A percentile compares a stretch with the other conserved stretches of the same genome.
These are phyloP conservation scores for Anthopleura xanthogrammica DNA, from an alignment of 92 coral and sea anemone species.

Conservation along the genomic window DNA sequence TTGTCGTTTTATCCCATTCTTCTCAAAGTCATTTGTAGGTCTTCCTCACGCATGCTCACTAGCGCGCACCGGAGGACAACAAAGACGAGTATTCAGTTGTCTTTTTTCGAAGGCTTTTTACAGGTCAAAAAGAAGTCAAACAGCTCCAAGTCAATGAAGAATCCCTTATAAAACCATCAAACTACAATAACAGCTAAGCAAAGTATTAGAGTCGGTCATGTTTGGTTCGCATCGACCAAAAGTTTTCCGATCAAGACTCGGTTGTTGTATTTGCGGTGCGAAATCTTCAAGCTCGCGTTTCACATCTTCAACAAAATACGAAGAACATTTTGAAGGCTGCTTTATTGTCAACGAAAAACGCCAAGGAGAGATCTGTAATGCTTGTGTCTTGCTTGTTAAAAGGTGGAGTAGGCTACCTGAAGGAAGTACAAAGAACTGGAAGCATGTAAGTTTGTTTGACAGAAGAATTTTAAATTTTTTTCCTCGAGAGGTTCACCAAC, in stretches of 20 bases:
- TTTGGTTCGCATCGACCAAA: constrained; percentile 92
- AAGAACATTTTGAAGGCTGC: constrained; percentile 83
- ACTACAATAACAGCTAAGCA: constrained; percentile 1
- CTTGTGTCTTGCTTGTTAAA: constrained; percentile 94
- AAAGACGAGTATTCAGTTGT: constrained; percentile 7
- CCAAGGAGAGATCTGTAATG: constrained; percentile 94
- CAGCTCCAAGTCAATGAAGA: constrained; percentile 8
- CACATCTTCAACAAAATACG: constrained; percentile 92
- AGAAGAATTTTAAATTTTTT: background rate
- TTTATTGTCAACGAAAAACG: constrained; percentile 76
- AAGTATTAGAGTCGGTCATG: constrained; percentile 41
- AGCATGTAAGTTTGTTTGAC: constrained; percentile 73
- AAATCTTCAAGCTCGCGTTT: constrained; percentile 98
- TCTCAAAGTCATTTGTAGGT: background rate
- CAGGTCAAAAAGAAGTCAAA: constrained; percentile 15
- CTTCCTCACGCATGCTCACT: constrained; percentile 28
- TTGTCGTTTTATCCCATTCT: background rate
- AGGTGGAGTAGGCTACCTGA: constrained; percentile 94
- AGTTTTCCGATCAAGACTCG: constrained; percentile 89
- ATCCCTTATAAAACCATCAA: background rate
- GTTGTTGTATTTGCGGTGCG: constrained; percentile 98
- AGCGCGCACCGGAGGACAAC: constrained; percentile 17
- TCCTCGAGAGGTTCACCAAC: background rate
- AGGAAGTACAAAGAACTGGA: constrained; percentile 89
- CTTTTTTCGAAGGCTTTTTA: background rate